Evolutionary conservation across 2,797 vertebrate species (phyloP).

Genomic region (Alectoris magna): DNA sequence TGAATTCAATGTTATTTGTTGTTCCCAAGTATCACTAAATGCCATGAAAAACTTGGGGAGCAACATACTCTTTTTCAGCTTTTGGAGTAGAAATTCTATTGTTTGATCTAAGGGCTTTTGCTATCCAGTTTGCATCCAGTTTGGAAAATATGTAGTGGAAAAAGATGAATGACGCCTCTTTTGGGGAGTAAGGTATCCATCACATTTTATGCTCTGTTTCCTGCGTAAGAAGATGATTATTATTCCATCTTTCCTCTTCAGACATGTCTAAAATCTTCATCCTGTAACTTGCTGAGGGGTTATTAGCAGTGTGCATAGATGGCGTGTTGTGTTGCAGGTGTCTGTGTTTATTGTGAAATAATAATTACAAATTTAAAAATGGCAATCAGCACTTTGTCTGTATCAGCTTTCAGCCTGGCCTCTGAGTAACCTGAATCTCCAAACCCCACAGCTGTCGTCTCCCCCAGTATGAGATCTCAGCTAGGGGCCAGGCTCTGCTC

Average conservation of each 20-base stretch:
- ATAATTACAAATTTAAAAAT: conserved; percentile 5
- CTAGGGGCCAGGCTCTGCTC: background rate
- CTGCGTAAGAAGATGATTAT: conserved; percentile 16
- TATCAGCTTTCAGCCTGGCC: conserved; percentile 15
- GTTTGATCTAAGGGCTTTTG: background rate
- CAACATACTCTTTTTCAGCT: background rate
- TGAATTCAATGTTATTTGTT: background rate
- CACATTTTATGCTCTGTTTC: background rate
- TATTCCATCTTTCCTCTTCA: conserved; percentile 44
- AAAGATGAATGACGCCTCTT: background rate
- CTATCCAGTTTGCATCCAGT: background rate
- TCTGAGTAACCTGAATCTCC: conserved; percentile 27
- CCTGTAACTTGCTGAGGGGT: conserved; percentile 1
- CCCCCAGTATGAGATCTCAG: background rate
- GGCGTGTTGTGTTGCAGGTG: conserved; percentile 50
- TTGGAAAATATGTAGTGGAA: background rate
- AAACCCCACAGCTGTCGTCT: background rate
- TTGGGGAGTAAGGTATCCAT: background rate
- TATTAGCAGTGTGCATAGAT: background rate
- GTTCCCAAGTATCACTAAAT: background rate
- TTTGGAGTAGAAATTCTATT: background rate
- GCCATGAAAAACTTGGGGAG: background rate
- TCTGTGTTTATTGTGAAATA: conserved; percentile 50
- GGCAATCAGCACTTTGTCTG: background rate
- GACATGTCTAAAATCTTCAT: conserved; percentile 9